phyloP scores from a whole-genome alignment of 1,140 invertebrate species.

The Zaprionus davidi region DNA sequence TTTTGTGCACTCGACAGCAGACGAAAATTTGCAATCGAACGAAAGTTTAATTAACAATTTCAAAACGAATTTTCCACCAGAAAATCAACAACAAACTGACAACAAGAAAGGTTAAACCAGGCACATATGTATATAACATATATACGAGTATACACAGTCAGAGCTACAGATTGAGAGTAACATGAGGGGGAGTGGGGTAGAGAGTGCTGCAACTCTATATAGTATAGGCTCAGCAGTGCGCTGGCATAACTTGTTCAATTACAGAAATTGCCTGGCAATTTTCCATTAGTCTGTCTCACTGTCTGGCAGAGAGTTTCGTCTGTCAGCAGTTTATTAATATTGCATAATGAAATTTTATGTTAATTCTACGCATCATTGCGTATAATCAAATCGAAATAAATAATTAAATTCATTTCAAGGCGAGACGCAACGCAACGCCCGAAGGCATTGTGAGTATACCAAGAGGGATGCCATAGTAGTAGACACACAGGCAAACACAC shows the following conservation, averaged over 20 bases:
- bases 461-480: slow-evolving; percentile 28
- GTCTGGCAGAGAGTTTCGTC: slow-evolving; percentile 43
- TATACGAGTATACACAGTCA: neutral
- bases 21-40: slow-evolving; percentile 49
- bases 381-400: slow-evolving; percentile 84
- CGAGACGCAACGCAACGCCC: slow-evolving; percentile 50
- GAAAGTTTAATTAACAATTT: slow-evolving; percentile 72
- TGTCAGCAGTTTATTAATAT: slow-evolving; percentile 81
- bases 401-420: slow-evolving; percentile 80
- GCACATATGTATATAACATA: neutral
- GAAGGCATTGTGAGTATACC: slow-evolving; percentile 36
- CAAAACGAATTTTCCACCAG: slow-evolving; percentile 32
- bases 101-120: slow-evolving; percentile 13
- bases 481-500: slow-evolving; percentile 10
- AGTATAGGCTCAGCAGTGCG: slow-evolving; percentile 15
- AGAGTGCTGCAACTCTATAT: slow-evolving; percentile 15
- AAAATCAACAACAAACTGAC: slow-evolving; percentile 22
- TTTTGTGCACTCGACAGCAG: slow-evolving; percentile 53
- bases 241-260: slow-evolving; percentile 70
- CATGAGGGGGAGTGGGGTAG: neutral
- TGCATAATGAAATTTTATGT: slow-evolving; percentile 84
- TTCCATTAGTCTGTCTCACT: slow-evolving; percentile 16
- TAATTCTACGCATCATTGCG: slow-evolving; percentile 84
- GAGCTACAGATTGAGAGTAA: slow-evolving; percentile 1
- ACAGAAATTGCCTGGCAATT: slow-evolving; percentile 72